phyloP scores from a whole-genome alignment of 2,113 vertebrate species.

The Bucco capensis region DNA sequence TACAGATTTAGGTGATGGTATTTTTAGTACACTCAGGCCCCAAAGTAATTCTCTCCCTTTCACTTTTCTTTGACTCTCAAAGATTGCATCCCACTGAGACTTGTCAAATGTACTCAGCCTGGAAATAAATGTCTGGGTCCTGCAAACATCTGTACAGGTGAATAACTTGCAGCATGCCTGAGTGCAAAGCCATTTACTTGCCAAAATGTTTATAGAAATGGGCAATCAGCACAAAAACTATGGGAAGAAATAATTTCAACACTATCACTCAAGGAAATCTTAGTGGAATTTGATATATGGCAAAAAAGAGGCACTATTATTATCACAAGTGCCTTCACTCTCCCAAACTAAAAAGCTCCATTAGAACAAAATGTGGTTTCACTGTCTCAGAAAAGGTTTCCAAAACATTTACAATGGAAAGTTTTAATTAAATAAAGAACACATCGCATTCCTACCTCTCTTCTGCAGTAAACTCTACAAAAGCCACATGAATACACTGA shows the following conservation, averaged over 20 bases:
- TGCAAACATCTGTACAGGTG: not conserved
- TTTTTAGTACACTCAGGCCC: not conserved
- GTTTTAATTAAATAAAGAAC: not conserved
- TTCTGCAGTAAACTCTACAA: not conserved
- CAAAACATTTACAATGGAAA: not conserved
- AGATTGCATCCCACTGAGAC: not conserved
- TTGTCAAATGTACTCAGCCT: not conserved
- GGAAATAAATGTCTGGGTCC: not conserved
- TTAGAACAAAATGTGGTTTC: not conserved
- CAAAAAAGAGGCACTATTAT: not conserved
- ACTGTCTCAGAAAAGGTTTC: not conserved
- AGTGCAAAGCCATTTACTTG: not conserved
- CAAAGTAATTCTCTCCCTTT: not conserved
- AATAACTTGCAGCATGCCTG: not conserved
- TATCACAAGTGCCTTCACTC: not conserved
- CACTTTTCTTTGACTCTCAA: not conserved
- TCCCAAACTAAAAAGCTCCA: not conserved
- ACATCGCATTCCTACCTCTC: not conserved
- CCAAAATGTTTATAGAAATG: not conserved
- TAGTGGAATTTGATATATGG: not conserved
- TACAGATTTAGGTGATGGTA: not conserved
- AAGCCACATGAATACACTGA: not conserved
- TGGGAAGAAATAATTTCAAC: not conserved
- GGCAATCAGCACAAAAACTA: not conserved
- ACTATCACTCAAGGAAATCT: not conserved